Base-by-base conservation (phyloP, 2,797 vertebrate species). In the Sparidentex hasta region DNA sequence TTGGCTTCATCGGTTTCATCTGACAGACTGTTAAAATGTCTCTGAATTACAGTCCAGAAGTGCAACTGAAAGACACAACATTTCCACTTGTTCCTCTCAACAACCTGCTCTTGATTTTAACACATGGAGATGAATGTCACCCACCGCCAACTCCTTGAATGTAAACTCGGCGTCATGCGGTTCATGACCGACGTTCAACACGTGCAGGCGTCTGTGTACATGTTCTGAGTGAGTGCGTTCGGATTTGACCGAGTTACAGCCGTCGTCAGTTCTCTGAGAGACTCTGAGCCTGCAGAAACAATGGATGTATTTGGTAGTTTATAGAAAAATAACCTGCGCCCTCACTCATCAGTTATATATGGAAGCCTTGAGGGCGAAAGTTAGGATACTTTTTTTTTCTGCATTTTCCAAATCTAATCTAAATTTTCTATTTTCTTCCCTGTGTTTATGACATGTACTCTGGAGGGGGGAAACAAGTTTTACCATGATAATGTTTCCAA, bases 121-220 rank as follows among this genome's bases (percentile, higher is more conserved):
- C 17, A 52, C 11, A 8, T 43, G 23, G 33, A 65, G 27, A 56
- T 44, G 11, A 56, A 71, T 68, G 27, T 55, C n/a, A 76, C 14
- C 21, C n/a, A 76, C 14, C 21, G n/a, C 25, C 11, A 51, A 7
- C 25, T 59, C 4, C 55, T n/a, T 78, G 50, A 80, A 65, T 76
- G 50, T 70, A 66, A 77, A 51, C 20, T 61, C 38, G n/a, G 33
- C 44, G 56, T 62, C 58, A 61, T 51, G 14, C 18, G 54, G 50
- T 47, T 65, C 29, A 46, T 57, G 8, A 52, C 50, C 41, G 57
- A 65, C 14, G 23, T 59, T 50, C 21, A 11, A 25, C 14, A 29
- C 16, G 23, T 23, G 33, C 21, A 67, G 27, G 20, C 66, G 11
- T 13, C 25, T 33, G 3, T 71, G 20, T 71, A 4, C 7, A 47